Conservation (phyloP, 2,888 invertebrate genomes). For the Drosophila neonasuta region DNA sequence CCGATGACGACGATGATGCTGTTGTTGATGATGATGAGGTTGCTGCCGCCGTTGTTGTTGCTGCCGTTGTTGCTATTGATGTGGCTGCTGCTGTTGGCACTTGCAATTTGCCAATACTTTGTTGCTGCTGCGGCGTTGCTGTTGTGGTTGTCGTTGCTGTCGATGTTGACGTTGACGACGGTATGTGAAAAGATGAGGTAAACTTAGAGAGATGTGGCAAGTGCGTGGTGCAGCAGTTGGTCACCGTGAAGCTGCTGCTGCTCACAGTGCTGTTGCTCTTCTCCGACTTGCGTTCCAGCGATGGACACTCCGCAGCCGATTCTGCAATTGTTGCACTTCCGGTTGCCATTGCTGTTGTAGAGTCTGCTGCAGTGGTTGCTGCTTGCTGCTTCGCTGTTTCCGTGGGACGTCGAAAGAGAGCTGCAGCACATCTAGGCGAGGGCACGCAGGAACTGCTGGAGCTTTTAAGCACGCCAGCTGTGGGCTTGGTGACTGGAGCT, state of each 20-base stretch:
- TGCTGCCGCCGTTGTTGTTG: conserved; percentile 31
- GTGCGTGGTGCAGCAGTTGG: conserved; percentile 81
- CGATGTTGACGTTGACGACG: conserved; percentile 33
- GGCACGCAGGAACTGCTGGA: conserved; percentile 82
- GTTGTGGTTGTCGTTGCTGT: conserved; percentile 27
- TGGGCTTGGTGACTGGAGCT: conserved; percentile 24
- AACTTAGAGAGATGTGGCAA: conserved; percentile 81
- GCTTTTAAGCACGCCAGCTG: conserved; percentile 77
- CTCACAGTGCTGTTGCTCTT: conserved; percentile 81
- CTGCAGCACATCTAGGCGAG: conserved; percentile 62
- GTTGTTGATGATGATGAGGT: conserved; percentile 20
- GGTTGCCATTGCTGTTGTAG: conserved; percentile 56
- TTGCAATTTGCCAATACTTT: conserved; percentile 14
- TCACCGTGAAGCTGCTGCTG: conserved; percentile 79
- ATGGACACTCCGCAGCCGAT: conserved; percentile 63
- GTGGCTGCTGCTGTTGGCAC: conserved; percentile 22
- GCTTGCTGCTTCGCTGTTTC: conserved; percentile 36
- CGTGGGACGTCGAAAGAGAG: conserved; percentile 66
- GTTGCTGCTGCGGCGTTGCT: conserved; percentile 35
- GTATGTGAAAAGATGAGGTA: conserved; percentile 80
- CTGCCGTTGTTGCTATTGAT: conserved; percentile 29
- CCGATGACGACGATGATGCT: conserved; percentile 35
- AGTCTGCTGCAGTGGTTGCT: conserved; percentile 58
- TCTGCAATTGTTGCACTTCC: conserved; percentile 42
- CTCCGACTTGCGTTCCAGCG: conserved; percentile 81